phyloP scores from a whole-genome alignment of 2,113 vertebrate genomes.

The Charina bottae region DNA sequence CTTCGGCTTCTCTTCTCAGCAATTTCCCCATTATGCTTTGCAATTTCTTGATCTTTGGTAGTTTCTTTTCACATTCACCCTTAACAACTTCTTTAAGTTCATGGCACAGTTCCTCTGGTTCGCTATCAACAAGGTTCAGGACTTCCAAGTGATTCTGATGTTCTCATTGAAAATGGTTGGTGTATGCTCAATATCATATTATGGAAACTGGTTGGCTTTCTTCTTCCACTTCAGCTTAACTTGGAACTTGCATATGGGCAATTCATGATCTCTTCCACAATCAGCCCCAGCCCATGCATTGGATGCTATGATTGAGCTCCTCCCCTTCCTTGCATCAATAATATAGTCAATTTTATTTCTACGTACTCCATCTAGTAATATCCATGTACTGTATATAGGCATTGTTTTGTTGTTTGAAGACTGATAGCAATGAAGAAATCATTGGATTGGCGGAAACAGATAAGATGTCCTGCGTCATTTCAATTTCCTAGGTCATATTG shows the following conservation, averaged over 20 bases:
- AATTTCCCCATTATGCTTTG: not conserved
- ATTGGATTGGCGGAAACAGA: not conserved
- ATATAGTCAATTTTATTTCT: not conserved
- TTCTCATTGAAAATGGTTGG: not conserved
- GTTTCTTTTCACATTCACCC: too few relatives aligned
- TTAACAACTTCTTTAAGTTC: not conserved
- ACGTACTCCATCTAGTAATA: not conserved
- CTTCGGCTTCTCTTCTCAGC: not conserved
- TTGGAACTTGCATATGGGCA: not conserved
- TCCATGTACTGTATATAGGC: not conserved
- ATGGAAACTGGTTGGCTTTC: not conserved
- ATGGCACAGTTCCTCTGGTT: not conserved
- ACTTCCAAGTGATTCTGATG: not conserved
- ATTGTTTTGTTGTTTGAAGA: not conserved
- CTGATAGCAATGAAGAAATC: not conserved
- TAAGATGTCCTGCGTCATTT: not conserved
- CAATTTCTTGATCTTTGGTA: not conserved
- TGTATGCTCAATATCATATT: not conserved
- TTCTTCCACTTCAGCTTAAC: not conserved
- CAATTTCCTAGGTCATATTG: not conserved
- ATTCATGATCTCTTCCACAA: not conserved
- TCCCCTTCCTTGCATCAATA: not conserved
- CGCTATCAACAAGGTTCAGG: not conserved
- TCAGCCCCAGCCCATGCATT: not conserved
- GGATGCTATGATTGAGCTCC: not conserved